Conservation (phyloP, 2,797 vertebrate species). For the Characodon lateralis region DNA sequence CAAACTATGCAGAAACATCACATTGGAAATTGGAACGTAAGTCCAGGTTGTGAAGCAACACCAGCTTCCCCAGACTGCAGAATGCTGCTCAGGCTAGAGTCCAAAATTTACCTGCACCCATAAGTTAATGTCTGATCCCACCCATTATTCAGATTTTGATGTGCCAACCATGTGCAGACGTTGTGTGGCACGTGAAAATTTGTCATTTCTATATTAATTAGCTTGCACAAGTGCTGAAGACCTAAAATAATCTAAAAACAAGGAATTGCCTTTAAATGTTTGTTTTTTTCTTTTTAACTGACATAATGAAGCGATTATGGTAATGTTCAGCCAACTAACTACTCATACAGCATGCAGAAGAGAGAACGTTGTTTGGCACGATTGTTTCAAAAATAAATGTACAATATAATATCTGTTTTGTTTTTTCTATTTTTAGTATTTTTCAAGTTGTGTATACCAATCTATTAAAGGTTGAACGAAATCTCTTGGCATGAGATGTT, state of each 20-base stretch:
- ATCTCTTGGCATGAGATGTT: neutral
- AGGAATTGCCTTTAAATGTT: neutral
- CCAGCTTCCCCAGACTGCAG: neutral
- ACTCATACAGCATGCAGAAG: neutral
- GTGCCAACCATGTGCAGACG: neutral
- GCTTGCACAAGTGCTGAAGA: neutral
- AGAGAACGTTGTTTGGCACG: neutral
- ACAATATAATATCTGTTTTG: neutral
- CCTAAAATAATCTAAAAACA: neutral
- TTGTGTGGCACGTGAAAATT: neutral
- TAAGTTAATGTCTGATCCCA: neutral
- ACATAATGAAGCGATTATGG: neutral
- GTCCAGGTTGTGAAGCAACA: neutral
- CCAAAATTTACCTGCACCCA: neutral
- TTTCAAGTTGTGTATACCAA: neutral
- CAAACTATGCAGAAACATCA: neutral
- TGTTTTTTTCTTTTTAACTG: neutral
- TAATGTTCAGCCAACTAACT: neutral
- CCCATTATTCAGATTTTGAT: neutral
- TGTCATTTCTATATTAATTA: neutral
- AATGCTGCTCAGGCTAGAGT: neutral
- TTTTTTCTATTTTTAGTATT: neutral
- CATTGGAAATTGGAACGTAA: neutral
- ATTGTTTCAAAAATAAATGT: neutral
- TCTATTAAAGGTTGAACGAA: neutral